Base-by-base conservation (phyloP, 2,888 invertebrate species). In the Biston betularia region DNA sequence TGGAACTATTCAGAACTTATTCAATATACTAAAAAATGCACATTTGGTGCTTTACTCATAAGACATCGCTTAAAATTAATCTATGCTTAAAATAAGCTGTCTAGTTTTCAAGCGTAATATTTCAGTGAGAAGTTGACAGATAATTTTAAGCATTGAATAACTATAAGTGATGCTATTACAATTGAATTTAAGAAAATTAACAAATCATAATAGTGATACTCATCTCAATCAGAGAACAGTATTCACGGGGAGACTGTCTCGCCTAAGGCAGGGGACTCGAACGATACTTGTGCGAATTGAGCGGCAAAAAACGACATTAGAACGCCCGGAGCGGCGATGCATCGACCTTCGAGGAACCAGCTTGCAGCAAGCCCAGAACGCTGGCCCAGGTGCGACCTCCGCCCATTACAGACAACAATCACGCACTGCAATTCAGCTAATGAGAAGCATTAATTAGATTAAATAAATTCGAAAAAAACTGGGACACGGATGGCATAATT, bases 341-440 rank as follows among this genome's bases (percentile, higher is more conserved):
- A 82, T 78, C 86, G 89, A 87, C 89, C 89, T 89, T 89, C 85
- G 82, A 76, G 77, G 75, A 78, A 80, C 80, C 79, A 63, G 55
- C 61, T 57, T 61, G 62, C 12, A 50, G 12, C 33, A 48, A 35
- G 58, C 42, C 42, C 54, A 54, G 60, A 55, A 24, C 56, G 50
- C 44, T 49, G 38, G 60, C 42, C 65, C 86, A 83, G 84, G 83
- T 85, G 86, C 80, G 75, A 50, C 50, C 69, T 34, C 56, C 52
- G n/a, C 58, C 45, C 56, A 63, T 68, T 68, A 52, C 58, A 71
- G 50, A 67, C 50, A 38, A 46, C 63, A 66, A 53, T 54, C 62
- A 65, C 59, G 48, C 66, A 65, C 49, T 42, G 46, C 38, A 59
- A 50, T 40, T 11, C 49, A 42, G 24, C 59, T 67, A 63, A 67